phyloP scores from a whole-genome alignment of 2,888 invertebrate species.

The Agrochola lychnidis region DNA sequence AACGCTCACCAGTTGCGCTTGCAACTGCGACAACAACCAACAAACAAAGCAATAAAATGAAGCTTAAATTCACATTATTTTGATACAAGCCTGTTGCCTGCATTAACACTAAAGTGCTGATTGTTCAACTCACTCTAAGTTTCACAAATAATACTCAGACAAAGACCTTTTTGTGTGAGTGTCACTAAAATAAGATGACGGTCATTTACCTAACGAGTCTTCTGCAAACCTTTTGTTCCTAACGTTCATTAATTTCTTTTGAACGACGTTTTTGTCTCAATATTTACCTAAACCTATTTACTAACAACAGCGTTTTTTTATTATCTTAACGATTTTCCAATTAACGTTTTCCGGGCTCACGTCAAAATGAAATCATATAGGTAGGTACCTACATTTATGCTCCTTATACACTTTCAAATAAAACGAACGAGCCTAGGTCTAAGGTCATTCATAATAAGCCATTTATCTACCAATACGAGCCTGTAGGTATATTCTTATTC shows the following conservation, averaged over 20 bases:
- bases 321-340: constrained; percentile 12
- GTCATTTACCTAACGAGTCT: constrained; percentile 18
- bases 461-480: constrained; percentile 16
- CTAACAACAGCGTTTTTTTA: constrained; percentile 1
- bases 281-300: constrained; percentile 6
- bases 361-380: constrained; percentile 21
- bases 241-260: constrained; percentile 13
- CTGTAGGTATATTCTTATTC: constrained; percentile 12
- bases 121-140: constrained; percentile 15
- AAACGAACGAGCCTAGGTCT: constrained; percentile 8
- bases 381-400: neutral
- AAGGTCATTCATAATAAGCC: constrained; percentile 33
- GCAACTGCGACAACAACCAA: neutral
- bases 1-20: neutral
- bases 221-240: constrained; percentile 28
- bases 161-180: constrained; percentile 40
- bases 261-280: constrained; percentile 4
- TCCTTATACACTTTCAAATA: constrained; percentile 37
- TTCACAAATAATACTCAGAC: constrained; percentile 28
- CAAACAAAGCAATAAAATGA: neutral
- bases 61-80: neutral
- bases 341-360: constrained; percentile 18
- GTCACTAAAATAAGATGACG: constrained; percentile 19
- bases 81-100: neutral
- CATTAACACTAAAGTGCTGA: neutral